phyloP scores from a whole-genome alignment of 2,888 invertebrate genomes.

The Pristionchus exspectatus region DNA sequence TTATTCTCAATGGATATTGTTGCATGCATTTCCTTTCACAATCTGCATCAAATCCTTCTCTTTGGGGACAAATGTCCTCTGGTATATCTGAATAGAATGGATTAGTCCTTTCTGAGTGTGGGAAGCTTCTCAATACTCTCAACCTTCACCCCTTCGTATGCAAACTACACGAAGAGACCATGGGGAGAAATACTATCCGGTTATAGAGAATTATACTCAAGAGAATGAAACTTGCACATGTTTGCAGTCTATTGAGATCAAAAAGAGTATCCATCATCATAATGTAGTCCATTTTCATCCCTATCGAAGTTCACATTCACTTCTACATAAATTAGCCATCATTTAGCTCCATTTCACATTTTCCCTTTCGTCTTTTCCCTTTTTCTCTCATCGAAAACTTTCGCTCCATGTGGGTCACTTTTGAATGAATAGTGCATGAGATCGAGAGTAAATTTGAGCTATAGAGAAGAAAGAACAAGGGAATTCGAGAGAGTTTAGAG shows the following conservation, averaged over 20 bases:
- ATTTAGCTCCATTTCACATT: conserved; percentile 26
- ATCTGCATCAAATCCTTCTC: conserved; percentile 67
- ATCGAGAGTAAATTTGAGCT: conserved; percentile 34
- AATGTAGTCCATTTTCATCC: background rate
- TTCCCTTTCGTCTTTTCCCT: background rate
- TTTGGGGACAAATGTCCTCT: conserved; percentile 69
- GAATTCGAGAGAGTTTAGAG: background rate
- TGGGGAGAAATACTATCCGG: background rate
- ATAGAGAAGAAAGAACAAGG: background rate
- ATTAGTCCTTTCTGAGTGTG: background rate
- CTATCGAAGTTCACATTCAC: background rate
- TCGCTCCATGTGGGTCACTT: conserved; percentile 41
- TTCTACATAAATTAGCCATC: conserved; percentile 1
- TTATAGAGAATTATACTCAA: background rate
- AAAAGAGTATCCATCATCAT: background rate
- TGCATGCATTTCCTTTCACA: conserved; percentile 64
- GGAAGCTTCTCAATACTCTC: conserved; percentile 10
- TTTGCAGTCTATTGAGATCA: background rate
- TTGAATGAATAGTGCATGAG: conserved; percentile 30
- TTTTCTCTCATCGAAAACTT: conserved; percentile 5
- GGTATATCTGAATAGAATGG: conserved; percentile 61
- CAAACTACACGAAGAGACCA: conserved; percentile 7
- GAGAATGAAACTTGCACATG: background rate
- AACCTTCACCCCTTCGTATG: conserved; percentile 41
- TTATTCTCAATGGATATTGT: conserved; percentile 61